phyloP scores from a whole-genome alignment of 2,888 invertebrate genomes.

The Argynnis bischoffii region DNA sequence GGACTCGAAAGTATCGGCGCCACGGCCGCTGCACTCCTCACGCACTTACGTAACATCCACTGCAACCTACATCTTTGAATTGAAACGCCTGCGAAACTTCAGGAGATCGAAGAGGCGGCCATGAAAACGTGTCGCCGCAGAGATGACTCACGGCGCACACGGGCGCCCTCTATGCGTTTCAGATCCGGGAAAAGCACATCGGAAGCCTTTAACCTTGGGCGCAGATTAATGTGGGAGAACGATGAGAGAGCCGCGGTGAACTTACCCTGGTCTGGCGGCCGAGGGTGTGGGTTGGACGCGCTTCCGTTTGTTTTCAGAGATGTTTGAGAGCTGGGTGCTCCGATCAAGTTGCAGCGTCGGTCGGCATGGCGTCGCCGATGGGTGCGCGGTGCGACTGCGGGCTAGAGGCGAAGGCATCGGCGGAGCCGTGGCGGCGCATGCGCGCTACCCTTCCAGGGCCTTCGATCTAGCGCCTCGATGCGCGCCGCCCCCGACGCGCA shows the following conservation, averaged over 20 bases:
- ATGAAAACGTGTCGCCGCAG: slow-evolving; percentile 76
- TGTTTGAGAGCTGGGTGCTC: slow-evolving; percentile 67
- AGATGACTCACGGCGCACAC: slow-evolving; percentile 76
- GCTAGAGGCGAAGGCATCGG: slow-evolving; percentile 59
- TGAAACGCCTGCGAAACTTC: slow-evolving; percentile 53
- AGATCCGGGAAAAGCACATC: slow-evolving; percentile 60
- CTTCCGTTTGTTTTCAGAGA: slow-evolving; percentile 58
- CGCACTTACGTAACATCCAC: slow-evolving; percentile 75
- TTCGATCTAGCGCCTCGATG: slow-evolving; percentile 75
- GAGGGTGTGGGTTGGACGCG: slow-evolving; percentile 56
- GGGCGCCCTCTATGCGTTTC: slow-evolving; percentile 59
- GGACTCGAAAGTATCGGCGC: slow-evolving; percentile 67
- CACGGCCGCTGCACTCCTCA: slow-evolving; percentile 69
- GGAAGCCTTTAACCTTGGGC: slow-evolving; percentile 58
- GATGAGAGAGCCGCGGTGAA: slow-evolving; percentile 48
- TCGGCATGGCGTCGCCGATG: slow-evolving; percentile 73
- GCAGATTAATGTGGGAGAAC: slow-evolving; percentile 48
- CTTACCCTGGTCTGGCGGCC: slow-evolving; percentile 68
- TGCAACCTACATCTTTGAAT: slow-evolving; percentile 66
- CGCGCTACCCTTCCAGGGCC: slow-evolving; percentile 59
- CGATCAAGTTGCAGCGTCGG: slow-evolving; percentile 71
- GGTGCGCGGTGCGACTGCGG: slow-evolving; percentile 76
- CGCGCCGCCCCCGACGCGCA: slow-evolving; percentile 65
- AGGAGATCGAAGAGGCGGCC: slow-evolving; percentile 74
- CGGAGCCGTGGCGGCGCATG: slow-evolving; percentile 60